phyloP scores from a whole-genome alignment of 2,888 invertebrate species.

The Synergus gifuensis region DNA sequence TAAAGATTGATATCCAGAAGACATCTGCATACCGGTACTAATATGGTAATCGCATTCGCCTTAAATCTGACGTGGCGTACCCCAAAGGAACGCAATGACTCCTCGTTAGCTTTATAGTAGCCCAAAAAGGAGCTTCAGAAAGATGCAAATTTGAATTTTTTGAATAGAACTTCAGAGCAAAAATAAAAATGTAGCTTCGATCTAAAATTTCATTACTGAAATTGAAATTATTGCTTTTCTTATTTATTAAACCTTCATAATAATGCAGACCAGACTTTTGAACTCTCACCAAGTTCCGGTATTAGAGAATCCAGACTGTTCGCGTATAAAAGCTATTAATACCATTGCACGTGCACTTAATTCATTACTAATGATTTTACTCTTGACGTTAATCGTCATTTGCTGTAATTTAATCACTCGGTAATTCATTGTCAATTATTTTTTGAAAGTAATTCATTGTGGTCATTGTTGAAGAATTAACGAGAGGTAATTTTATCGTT shows the following conservation, averaged over 20 bases:
- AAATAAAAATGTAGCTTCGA: too few relatives aligned
- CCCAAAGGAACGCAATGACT: too few relatives aligned
- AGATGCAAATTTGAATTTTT: background rate
- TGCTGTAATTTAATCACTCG: background rate
- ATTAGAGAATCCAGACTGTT: background rate
- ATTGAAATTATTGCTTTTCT: too few relatives aligned
- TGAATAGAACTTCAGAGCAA: too few relatives aligned
- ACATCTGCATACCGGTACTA: constrained; percentile 29
- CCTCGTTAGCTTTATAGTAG: background rate
- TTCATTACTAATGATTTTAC: background rate
- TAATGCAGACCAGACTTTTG: background rate
- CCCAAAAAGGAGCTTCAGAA: background rate
- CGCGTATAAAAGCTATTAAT: constrained; percentile 10
- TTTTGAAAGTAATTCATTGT: too few relatives aligned
- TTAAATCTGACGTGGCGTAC: background rate
- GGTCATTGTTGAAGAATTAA: too few relatives aligned
- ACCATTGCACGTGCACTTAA: constrained; percentile 9
- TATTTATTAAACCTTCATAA: too few relatives aligned
- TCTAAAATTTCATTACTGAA: too few relatives aligned
- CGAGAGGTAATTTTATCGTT: too few relatives aligned
- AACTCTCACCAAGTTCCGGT: background rate
- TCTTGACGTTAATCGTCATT: background rate
- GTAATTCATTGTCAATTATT: background rate
- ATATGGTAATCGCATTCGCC: background rate
- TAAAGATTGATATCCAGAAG: constrained; percentile 47